Percentiles rank a stretch among this genome's conserved stretches.
Conservation (phyloP, 2,797 vertebrate species). For the Pterois miles region DNA sequence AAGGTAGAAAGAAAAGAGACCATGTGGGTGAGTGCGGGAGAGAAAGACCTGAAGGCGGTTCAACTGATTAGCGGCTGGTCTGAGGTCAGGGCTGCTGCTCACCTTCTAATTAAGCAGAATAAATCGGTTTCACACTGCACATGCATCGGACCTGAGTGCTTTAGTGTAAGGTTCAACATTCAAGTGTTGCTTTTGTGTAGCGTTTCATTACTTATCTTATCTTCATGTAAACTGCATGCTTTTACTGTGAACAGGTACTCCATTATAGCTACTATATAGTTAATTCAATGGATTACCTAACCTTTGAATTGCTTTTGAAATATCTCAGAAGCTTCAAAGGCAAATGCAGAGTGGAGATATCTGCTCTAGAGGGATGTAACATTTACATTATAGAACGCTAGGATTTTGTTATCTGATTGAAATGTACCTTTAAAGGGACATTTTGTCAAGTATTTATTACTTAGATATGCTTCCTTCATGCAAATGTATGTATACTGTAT, state of each 20-base stretch:
- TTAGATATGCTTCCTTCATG: no score
- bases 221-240: background rate
- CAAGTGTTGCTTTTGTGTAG: background rate
- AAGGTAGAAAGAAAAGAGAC: conserved; percentile 6
- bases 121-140: conserved; percentile 44
- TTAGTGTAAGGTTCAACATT: background rate
- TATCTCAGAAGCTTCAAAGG: background rate
- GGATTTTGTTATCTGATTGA: no score
- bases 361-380: background rate
- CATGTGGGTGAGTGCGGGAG: background rate
- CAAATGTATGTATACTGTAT: no score
- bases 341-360: background rate
- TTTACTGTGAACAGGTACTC: background rate
- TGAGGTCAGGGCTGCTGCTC: conserved; percentile 50
- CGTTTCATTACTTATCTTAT: background rate
- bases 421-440: no score
- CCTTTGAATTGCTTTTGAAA: background rate
- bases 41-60: conserved; percentile 28
- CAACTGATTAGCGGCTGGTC: conserved; percentile 35
- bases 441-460: no score
- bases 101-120: conserved; percentile 64
- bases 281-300: background rate
- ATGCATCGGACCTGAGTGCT: background rate
- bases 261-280: background rate
- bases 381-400: background rate